These are phyloP conservation scores for Polymixis flavicincta DNA, from an alignment of 2,888 invertebrate genomes.

Conservation along the genomic window DNA sequence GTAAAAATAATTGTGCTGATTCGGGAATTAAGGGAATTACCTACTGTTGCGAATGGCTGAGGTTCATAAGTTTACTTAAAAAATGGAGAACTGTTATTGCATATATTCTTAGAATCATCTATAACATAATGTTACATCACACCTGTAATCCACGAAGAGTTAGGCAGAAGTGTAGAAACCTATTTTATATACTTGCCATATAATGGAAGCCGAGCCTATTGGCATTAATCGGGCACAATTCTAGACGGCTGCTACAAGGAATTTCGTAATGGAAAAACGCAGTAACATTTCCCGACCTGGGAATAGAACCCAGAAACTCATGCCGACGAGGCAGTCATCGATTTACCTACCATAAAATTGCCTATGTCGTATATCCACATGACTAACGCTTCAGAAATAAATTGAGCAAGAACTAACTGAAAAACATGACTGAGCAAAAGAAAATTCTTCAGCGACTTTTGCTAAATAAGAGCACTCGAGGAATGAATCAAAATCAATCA, in stretches of 20 bases:
- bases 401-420: slow-evolving; percentile 28
- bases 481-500: too few species aligned
- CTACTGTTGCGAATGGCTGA: slow-evolving; percentile 1
- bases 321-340: neutral
- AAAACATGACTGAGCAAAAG: slow-evolving; percentile 36
- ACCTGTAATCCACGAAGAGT: neutral
- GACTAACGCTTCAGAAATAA: slow-evolving; percentile 33
- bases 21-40: slow-evolving; percentile 48
- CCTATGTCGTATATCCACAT: neutral
- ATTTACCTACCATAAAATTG: neutral
- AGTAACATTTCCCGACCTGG: neutral
- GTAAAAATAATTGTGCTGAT: slow-evolving; percentile 60
- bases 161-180: neutral
- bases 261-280: neutral
- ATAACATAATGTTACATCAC: neutral
- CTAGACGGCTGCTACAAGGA: neutral
- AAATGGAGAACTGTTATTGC: neutral
- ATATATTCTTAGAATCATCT: neutral
- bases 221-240: neutral
- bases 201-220: neutral
- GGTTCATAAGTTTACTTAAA: neutral
- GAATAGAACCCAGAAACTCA: too few species aligned
- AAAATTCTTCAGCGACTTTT: slow-evolving; percentile 25
- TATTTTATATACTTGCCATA: too few species aligned
- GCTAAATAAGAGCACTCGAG: slow-evolving; percentile 23